Conservation (phyloP, 1,140 invertebrate species). For the Drosophila persimilis region DNA sequence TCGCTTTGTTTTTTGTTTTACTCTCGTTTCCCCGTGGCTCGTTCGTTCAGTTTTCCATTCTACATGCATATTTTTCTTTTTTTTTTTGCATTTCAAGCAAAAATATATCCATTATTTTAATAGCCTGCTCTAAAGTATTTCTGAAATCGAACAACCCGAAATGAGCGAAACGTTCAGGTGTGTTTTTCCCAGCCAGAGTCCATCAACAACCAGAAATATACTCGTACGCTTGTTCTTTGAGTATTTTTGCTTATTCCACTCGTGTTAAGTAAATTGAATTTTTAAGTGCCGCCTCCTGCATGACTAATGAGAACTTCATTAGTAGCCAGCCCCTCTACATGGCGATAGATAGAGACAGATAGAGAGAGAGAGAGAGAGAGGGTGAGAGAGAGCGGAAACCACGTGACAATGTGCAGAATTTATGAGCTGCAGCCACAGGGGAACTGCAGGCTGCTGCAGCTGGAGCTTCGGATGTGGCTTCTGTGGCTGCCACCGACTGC, state of each 20-base stretch:
- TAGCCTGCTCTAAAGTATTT: conserved; percentile 78
- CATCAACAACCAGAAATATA: conserved; percentile 30
- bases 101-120: conserved; percentile 81
- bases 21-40: not conserved
- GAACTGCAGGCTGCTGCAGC: conserved; percentile 1
- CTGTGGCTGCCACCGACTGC: conserved; percentile 20
- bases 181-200: conserved; percentile 19
- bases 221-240: conserved; percentile 26
- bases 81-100: conserved; percentile 49
- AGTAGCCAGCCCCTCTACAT: conserved; percentile 19
- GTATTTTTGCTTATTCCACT: conserved; percentile 6
- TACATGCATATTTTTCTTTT: not conserved
- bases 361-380: not conserved
- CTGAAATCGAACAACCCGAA: conserved; percentile 56
- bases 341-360: not conserved
- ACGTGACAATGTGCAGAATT: conserved; percentile 59
- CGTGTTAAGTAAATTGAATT: conserved; percentile 36
- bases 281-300: conserved; percentile 44
- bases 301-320: conserved; percentile 75
- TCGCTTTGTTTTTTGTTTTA: conserved; percentile 28
- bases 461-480: conserved; percentile 40
- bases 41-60: conserved; percentile 22
- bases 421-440: conserved; percentile 25
- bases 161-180: conserved; percentile 18
- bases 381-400: conserved; percentile 16